phyloP scores from a whole-genome alignment of 2,797 vertebrate genomes.

The Acrossocheilus fasciatus region DNA sequence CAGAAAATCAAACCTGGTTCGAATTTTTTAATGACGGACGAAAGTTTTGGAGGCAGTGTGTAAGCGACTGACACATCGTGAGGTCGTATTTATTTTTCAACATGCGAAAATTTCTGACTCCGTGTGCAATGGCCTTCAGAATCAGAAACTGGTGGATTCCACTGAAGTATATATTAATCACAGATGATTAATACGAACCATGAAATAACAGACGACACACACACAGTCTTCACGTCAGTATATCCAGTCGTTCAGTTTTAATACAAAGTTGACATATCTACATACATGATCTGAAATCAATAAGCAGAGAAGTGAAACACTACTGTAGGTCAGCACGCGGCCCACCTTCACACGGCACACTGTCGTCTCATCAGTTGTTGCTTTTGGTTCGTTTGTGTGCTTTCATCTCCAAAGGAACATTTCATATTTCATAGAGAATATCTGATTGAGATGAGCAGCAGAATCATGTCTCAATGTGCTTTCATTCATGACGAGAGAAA shows the following conservation, averaged over 20 bases:
- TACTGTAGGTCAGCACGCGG: slow-evolving; percentile 69
- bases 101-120: no score
- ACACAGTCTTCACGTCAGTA: slow-evolving; percentile 68
- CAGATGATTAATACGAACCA: not conserved
- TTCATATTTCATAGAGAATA: not conserved
- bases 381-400: not conserved
- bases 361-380: not conserved
- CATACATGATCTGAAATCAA: slow-evolving; percentile 92
- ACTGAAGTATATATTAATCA: no score
- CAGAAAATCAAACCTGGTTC: no score
- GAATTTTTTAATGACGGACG: no score
- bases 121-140: not conserved
- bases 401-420: not conserved
- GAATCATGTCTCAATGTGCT: not conserved
- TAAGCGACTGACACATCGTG: no score
- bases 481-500: slow-evolving; percentile 4
- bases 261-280: slow-evolving; percentile 99
- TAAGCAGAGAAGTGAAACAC: slow-evolving; percentile 80
- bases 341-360: slow-evolving; percentile 59
- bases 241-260: slow-evolving; percentile 94
- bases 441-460: not conserved
- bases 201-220: slow-evolving; percentile 44
- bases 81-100: no score
- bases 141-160: not conserved
- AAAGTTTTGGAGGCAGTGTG: no score